These are phyloP conservation scores for Phaenicophaeus curvirostris DNA, from an alignment of 2,797 vertebrate species.

Conservation along the genomic window DNA sequence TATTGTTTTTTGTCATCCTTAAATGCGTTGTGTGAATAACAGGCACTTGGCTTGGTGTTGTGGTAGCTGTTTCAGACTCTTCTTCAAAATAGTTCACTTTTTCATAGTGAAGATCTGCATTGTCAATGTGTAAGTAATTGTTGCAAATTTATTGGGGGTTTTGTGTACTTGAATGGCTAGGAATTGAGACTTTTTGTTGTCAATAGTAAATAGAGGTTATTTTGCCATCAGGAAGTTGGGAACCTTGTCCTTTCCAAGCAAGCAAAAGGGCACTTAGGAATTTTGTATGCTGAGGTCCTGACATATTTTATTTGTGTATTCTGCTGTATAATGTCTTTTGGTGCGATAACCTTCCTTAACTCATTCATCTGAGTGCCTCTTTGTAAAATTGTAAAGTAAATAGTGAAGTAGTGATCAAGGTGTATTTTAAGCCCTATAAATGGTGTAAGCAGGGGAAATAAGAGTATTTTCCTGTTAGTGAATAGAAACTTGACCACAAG, in stretches of 20 bases:
- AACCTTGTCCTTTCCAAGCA: background rate
- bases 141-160: background rate
- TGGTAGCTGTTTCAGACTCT: background rate
- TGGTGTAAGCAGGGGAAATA: background rate
- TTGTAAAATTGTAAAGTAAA: conserved; percentile 32
- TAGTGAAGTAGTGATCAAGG: background rate
- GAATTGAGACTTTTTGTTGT: background rate
- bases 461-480: background rate
- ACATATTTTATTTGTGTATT: conserved; percentile 26
- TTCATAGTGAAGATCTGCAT: background rate
- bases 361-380: background rate
- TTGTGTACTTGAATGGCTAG: background rate
- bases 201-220: background rate
- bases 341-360: conserved; percentile 6
- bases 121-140: background rate
- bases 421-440: conserved; percentile 19
- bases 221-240: background rate
- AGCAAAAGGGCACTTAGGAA: background rate
- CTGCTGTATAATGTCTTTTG: background rate
- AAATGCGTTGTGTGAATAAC: background rate
- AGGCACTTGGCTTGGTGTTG: background rate
- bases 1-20: background rate
- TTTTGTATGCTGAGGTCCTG: background rate
- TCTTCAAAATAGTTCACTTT: background rate
- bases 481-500: background rate